Base-by-base conservation (phyloP, 1,140 invertebrate species). In the Pachyrhynchus sulphureomaculatus region DNA sequence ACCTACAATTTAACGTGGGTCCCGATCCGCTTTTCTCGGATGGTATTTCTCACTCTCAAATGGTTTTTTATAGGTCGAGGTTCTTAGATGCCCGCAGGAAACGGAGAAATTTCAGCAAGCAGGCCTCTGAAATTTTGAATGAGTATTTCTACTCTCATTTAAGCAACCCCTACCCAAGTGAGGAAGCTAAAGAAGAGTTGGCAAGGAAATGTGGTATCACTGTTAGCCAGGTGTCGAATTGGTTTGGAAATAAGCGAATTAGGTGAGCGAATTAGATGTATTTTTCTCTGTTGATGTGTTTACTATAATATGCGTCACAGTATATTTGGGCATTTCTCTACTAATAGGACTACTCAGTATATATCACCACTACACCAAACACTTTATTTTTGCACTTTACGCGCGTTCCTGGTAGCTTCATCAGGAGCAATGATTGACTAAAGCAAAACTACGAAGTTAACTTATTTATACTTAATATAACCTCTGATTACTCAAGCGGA, bases 241-340 rank as follows among this genome's bases (percentile, higher is more conserved):
- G 98, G 98, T 99, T 99, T 78, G 98, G 98, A 66, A 99, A 99
- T 82, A 99, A 99, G 78, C 87, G 98, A 75, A 99, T 99, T 83
- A 89, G 98, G 62, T 64, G 23, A 64, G 44, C 45, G 15, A 12
- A 33, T 8, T 21, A 39, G n/a, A 10, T 41, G 17, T 12, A n/a
- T 33, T 21, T 29, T 15, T 41, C 4, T 34, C 1, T 36, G 0
- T 52, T 10, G 17, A 1, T 20, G 8, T 45, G 21, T 45, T 45
- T 6, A 24, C 13, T 10, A 0, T 1, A 10, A n/a, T n/a, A n/a
- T n/a, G n/a, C n/a, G n/a, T n/a, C n/a, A n/a, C n/a, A n/a, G n/a
- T n/a, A n/a, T n/a, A n/a, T n/a, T n/a, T n/a, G n/a, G n/a, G n/a
- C n/a, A n/a, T n/a, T n/a, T n/a, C n/a, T n/a, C n/a, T n/a, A n/a